Percentiles rank a stretch among this genome's conserved stretches.
phyloP scores from a whole-genome alignment of 2,888 invertebrate genomes.

The Adineta ricciae region DNA sequence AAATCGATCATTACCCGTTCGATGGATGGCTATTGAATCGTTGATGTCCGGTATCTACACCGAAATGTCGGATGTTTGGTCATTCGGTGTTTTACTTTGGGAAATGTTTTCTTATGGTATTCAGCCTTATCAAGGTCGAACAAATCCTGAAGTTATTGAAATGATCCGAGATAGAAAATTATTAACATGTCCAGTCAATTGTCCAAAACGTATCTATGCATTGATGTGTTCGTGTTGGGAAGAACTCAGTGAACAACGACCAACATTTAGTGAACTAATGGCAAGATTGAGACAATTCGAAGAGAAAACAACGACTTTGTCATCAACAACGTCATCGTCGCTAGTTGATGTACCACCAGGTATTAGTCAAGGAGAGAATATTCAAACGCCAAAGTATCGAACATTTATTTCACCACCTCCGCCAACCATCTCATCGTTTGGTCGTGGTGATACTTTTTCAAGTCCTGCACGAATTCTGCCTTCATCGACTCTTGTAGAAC shows the following conservation, averaged over 20 bases:
- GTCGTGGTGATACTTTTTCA: neutral
- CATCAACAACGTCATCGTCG: neutral
- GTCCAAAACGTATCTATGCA: conserved; percentile 79
- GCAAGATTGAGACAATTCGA: conserved; percentile 67
- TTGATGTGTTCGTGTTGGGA: conserved; percentile 98
- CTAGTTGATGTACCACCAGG: neutral
- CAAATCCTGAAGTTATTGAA: conserved; percentile 90
- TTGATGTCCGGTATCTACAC: conserved; percentile 93
- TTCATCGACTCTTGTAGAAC: neutral
- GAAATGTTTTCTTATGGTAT: conserved; percentile 94
- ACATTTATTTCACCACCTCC: neutral
- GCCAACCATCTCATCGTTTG: neutral
- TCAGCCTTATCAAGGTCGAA: conserved; percentile 85
- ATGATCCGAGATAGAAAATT: conserved; percentile 88
- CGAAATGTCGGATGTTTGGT: conserved; percentile 95
- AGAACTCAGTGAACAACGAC: conserved; percentile 77
- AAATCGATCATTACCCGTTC: conserved; percentile 80
- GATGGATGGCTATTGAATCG: conserved; percentile 99
- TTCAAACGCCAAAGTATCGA: neutral
- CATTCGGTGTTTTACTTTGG: conserved; percentile 95
- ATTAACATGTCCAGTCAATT: conserved; percentile 78
- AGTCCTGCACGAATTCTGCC: neutral
- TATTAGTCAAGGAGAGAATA: neutral
- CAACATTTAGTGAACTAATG: conserved; percentile 81
- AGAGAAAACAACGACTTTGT: conserved; percentile 7